phyloP scores from a whole-genome alignment of 2,797 vertebrate genomes.

The Sebastiscus tertius region DNA sequence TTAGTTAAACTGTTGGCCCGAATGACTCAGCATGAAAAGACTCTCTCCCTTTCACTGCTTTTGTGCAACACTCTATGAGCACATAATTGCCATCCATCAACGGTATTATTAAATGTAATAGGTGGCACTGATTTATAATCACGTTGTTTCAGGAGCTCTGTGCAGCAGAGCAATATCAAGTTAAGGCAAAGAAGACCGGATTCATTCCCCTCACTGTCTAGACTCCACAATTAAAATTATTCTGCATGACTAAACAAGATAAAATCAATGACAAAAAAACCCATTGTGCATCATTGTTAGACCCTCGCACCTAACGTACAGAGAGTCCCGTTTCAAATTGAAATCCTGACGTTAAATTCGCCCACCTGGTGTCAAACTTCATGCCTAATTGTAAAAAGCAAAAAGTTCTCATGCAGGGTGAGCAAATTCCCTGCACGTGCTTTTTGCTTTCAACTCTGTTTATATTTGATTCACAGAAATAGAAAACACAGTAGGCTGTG shows the following conservation, averaged over 20 bases:
- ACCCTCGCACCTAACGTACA: fast-evolving
- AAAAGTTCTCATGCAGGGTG: not conserved
- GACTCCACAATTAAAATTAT: not conserved
- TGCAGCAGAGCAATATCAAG: not conserved
- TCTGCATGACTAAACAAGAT: not conserved
- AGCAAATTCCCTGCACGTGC: not conserved
- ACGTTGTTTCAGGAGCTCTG: not conserved
- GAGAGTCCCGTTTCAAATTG: not conserved
- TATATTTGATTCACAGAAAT: not conserved
- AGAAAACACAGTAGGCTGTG: not conserved
- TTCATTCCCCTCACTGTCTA: not conserved
- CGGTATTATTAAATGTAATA: not conserved
- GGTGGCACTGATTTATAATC: not conserved
- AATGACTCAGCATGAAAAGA: conserved; percentile 1
- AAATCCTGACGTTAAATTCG: not conserved
- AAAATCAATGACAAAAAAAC: not conserved
- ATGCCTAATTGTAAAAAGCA: not conserved
- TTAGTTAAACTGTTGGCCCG: not conserved
- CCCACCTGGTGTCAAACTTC: conserved; percentile 2
- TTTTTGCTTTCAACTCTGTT: not conserved
- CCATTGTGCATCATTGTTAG: not conserved
- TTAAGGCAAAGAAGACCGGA: not conserved
- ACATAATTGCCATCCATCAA: not conserved
- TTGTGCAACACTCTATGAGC: not conserved
- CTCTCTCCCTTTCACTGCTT: not conserved